Conservation (phyloP, 2,888 invertebrate species). For the Philaethria dido region DNA sequence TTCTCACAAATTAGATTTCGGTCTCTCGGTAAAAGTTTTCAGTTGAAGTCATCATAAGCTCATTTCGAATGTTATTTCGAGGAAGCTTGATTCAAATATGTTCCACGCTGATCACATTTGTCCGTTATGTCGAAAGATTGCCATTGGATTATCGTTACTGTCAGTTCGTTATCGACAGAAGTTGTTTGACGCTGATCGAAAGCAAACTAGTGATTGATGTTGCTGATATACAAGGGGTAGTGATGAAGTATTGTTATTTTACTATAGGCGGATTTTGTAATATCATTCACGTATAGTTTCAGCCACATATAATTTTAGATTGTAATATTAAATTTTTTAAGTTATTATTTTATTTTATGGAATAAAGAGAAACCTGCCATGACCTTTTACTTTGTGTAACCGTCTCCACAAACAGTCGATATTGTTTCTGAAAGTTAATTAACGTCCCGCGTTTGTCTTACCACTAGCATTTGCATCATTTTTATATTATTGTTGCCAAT, state of each 20-base stretch:
- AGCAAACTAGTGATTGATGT: conserved; percentile 12
- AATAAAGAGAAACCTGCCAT: background rate
- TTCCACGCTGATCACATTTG: conserved; percentile 1
- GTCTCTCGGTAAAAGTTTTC: background rate
- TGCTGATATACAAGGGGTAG: background rate
- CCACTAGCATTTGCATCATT: background rate
- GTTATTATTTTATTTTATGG: background rate
- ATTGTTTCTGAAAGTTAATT: background rate
- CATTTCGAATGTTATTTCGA: background rate
- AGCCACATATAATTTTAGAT: background rate
- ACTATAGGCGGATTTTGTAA: background rate
- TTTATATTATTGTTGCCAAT: too few species aligned
- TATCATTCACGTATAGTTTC: background rate
- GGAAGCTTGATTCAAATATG: background rate
- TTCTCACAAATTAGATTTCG: conserved; percentile 5
- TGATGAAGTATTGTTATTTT: background rate
- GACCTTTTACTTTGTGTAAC: background rate
- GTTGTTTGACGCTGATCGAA: conserved; percentile 15
- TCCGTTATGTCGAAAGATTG: conserved; percentile 8
- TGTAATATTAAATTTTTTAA: background rate
- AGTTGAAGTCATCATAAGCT: background rate
- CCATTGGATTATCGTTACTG: conserved; percentile 16
- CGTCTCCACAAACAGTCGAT: too few species aligned
- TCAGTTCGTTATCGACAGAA: conserved; percentile 12
- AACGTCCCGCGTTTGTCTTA: background rate